Evolutionary conservation across 2,113 vertebrate genomes (phyloP).

Genomic region (Actenoides hombroni): DNA sequence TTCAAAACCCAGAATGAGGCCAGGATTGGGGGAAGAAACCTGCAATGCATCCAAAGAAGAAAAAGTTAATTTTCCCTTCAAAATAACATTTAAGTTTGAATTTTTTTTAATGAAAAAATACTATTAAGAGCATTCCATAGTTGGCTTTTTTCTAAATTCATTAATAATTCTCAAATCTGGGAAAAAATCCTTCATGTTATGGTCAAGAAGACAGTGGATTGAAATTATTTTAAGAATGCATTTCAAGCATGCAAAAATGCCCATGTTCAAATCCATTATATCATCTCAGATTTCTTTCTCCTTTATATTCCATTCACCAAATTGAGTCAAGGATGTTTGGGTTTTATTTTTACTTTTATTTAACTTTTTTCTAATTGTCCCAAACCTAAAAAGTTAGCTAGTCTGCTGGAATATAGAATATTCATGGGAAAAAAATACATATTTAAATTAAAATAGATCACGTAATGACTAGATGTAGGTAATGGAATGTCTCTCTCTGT

Average conservation of each 20-base stretch:
- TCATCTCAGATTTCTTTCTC: background rate
- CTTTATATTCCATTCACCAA: background rate
- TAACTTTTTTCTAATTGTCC: background rate
- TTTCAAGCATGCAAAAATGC: background rate
- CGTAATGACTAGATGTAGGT: background rate
- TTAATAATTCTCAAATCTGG: background rate
- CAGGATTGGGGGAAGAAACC: background rate
- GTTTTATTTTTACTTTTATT: background rate
- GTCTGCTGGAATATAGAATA: background rate
- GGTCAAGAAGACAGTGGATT: background rate
- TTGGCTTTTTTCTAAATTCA: background rate
- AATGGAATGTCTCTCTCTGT: background rate
- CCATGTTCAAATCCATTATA: accelerated
- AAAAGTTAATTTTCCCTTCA: background rate
- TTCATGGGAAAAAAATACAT: background rate
- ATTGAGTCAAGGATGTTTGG: background rate
- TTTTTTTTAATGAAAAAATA: background rate
- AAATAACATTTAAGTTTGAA: background rate
- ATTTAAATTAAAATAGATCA: background rate
- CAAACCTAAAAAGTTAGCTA: background rate
- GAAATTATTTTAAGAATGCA: background rate
- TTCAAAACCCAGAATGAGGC: background rate
- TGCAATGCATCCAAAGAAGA: background rate
- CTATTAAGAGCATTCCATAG: background rate
- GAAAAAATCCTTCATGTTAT: accelerated